Base-by-base conservation (phyloP, 2,797 vertebrate genomes). In the Cryptoblepharus egeriae region DNA sequence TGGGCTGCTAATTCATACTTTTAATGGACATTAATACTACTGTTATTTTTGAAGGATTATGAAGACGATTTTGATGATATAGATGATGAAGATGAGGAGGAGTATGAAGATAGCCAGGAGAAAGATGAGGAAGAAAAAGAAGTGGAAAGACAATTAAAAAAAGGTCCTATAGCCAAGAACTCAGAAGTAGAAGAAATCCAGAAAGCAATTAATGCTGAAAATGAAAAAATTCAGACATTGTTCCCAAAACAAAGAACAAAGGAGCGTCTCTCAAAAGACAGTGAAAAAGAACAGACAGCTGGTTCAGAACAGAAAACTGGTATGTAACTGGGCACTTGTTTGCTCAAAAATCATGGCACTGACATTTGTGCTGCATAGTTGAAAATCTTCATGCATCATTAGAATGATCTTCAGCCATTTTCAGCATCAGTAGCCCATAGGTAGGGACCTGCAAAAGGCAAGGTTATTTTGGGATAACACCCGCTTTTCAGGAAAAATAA, bases 11-110 rank as follows among this genome's bases (percentile, higher is more conserved):
- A 26, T 58, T 82, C 68, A n/a, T 69, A 30, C 30, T 69, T n/a
- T n/a, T 13, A 16, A 77, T 68, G 52, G 12, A 76, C 61, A 28
- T 74, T 28, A 74, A 15, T 58, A 69, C 2, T n/a, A 1, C 15
- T 84, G 0, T 81, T 89, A 9, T 80, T 74, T 78, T 69, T 86
- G 73, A 91, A 99, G 98, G 98, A 98, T 81, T 99, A 99, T 52
- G 98, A 98, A 89, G 98, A 99, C 75, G 98, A 99, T 89, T 99
- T 99, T 94, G 98, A 99, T 85, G 94, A 95, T 11, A 89, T 82
- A 61, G 92, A 94, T 30, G 94, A 90, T 15, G 90, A 88, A 11
- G 91, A 79, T 49, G 88, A 69, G 37, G 89, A 91, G 0, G 91
- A 91, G 24, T 55, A 88, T 28, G 89, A 87, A 18, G 90, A 77